Evolutionary conservation across 1,140 invertebrate species (phyloP), one percentile per base, ranked within the genome.

Genomic region (Homalodisca vitripennis): DNA sequence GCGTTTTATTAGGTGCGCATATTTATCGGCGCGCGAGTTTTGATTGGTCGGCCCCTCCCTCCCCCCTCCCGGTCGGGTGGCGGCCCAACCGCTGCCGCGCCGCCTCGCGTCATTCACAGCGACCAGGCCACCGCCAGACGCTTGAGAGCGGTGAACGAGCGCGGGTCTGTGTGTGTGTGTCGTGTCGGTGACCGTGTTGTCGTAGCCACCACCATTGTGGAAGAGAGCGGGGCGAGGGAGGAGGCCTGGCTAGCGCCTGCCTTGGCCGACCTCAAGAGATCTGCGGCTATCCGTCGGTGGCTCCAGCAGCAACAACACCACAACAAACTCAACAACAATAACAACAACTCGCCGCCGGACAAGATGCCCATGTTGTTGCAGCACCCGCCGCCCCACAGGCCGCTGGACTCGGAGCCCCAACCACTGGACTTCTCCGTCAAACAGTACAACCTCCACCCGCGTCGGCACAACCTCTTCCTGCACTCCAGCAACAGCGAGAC

Each of bases 381-480:
- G 13, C 71, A 70, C 47, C 71, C 71, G 29, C 62, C 67, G 1
- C 22, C 27, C 29, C 17, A 29, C 12, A 17, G 30, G 22, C 65
- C 69, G 2, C 64, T 60, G 53, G 74, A 74, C 20, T 68, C 69
- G 14, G 70, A 72, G 27, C 71, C 71, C 2, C 74, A 75, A 46
- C 74, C 74, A 1, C 55, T 75, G 20, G 74, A 75, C 68, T 75
- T 75, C 57, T 72, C 71, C 24, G 74, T 75, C 26, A 71, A 70
- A 24, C 67, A 51, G 67, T 72, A 71, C 66, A 48, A 46, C 68
- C 24, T 69, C 24, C 67, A 68, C 29, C 57, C 34, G 26, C 55
- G 57, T 10, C 32, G 68, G 10, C 31, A 68, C 24, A 67, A 70
- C 57, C 64, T 70, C 46, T 68, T 65, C 53, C 63, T 73, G 62